Base-by-base conservation (phyloP, 2,888 invertebrate genomes). In the Phalera bucephala region DNA sequence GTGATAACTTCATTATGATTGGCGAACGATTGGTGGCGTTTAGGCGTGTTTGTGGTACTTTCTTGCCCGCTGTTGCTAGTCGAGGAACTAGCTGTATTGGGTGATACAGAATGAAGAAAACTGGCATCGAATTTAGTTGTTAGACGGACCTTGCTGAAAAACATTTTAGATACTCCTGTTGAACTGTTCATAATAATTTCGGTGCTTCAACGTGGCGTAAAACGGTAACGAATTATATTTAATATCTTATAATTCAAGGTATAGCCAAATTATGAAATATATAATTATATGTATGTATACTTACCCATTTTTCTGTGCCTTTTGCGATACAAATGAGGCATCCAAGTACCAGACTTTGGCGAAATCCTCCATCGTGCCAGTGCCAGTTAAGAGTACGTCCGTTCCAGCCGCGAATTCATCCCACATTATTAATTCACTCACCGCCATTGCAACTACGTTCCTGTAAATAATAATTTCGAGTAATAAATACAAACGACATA, bases 341-440 rank as follows among this genome's bases (percentile, higher is more conserved):
- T 85, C 84, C 3, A 90, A 47, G 42, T 78, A 79, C 89, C 90
- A 90, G 2, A 90, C 80, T 57, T 90, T 90, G 27, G 78, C 84
- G 0, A 77, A 76, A 36, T 84, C 75, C 42, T 88, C 88, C 1
- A 73, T 68, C 0, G 67, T 65, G 0, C 79, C 87, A 0, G 87
- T 83, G 4, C 87, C 89, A 0, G 90, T 85, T 0, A 89, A 60
- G 0, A 90, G 53, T 0, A 87, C 85, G 22, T 89, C 89, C 0
- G 78, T 69, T 0, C 85, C 79, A 0, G 85, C 78, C 20, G 74
- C 65, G 30, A 86, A 80, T 10, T 87, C 88, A 35, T 84, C 79
- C 69, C 73, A 76, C 42, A 76, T 70, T 32, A 72, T 43, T 9
- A 76, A 71, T 37, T 86, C 87, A 25, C 80, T 84, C 1, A 80